Base-by-base conservation (phyloP, 2,888 invertebrate genomes). In the Tridacna crocea region DNA sequence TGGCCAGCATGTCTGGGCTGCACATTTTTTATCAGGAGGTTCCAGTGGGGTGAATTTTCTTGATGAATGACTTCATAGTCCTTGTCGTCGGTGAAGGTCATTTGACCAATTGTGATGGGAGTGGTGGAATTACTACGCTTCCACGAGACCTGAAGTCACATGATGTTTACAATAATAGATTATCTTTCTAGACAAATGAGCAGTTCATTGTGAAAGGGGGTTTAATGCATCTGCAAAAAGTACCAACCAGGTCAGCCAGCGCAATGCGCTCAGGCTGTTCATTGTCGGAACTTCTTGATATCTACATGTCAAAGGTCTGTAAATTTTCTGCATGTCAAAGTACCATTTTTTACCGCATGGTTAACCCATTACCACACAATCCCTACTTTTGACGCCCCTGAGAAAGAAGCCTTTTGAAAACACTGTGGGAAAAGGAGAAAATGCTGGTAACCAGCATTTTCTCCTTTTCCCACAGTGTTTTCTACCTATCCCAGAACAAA, bases 21-120 rank as follows among this genome's bases (percentile, higher is more conserved):
- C 6, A 87, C 90, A 72, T 90, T 86, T 73, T 84, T 83, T 22
- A 91, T 90, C 65, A 89, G 85, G 3, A 91, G 86, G 66, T 90
- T 89, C 91, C 91, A 91, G 75, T 87, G 84, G 15, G 83, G 78
- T 6, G 89, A 90, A 46, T 84, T 80, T 26, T 82, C 79, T 24
- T 79, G 83, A 68, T 91, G 89, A 4, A 77, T 75, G 3, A 89
- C 88, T 48, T 83, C 77, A 68, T 89, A 86, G 15, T 89, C 86
- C 17, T 79, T 82, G 72, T 89, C 89, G 19, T 87, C 82, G 22
- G 88, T 80, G 72, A 88, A 91, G 12, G 87, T 87, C 83, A 86
- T 81, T n/a, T 85, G 80, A 0, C 90, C 90, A 13, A 91, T 88
- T 0, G 90, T 89, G 24, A 91, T 77, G 6, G 90, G 90, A 66